Percentiles rank a stretch among this genome's conserved stretches.
phyloP scores from a whole-genome alignment of 2,113 vertebrate genomes.

The Ornithorhynchus anatinus region DNA sequence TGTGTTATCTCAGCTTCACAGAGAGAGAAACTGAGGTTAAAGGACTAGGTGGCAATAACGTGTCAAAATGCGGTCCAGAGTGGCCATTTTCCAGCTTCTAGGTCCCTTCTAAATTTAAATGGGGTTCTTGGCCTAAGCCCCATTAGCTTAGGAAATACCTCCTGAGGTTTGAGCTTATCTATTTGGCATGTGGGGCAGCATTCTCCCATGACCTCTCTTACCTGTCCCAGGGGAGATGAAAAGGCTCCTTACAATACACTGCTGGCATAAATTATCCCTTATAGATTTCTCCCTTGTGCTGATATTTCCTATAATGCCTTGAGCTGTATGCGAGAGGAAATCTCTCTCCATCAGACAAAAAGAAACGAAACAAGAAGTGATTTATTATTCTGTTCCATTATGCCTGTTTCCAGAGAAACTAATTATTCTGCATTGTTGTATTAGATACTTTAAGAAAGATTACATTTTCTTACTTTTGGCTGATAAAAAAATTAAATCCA shows the following conservation, averaged over 20 bases:
- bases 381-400: conserved; percentile 82
- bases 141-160: not conserved
- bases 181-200: no score
- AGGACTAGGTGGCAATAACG: no score
- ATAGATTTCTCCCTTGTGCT: conserved; percentile 40
- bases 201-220: no score
- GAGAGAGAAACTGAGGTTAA: not conserved
- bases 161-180: no score
- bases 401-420: conserved; percentile 81
- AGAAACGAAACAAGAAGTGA: conserved; percentile 71
- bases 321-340: conserved; percentile 53
- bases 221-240: conserved; percentile 36
- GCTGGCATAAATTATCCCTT: conserved; percentile 43
- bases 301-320: conserved; percentile 48
- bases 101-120: no score
- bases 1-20: not conserved
- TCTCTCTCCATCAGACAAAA: conserved; percentile 72
- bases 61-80: no score
- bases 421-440: conserved; percentile 83
- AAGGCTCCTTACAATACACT: conserved; percentile 26
- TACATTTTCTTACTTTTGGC: conserved; percentile 82
- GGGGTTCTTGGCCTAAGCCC: not conserved
- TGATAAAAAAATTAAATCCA: conserved; percentile 86
- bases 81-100: no score
- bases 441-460: conserved; percentile 84